A percentile compares a stretch with the other conserved stretches of the same genome.
phyloP scores from a whole-genome alignment of 2,888 invertebrate species.

The Syrista parreyssii region DNA sequence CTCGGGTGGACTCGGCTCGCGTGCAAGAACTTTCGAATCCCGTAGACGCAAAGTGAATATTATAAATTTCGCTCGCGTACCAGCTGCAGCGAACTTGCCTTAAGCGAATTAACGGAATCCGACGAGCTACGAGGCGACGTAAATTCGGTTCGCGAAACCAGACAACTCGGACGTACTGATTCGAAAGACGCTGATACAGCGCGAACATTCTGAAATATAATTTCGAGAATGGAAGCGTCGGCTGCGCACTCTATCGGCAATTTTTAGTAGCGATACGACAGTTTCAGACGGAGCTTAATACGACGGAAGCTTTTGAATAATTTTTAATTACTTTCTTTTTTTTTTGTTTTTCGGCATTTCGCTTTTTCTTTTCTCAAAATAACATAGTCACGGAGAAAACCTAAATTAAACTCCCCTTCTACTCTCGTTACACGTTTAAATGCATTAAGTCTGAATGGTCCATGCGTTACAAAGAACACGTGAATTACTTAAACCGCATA shows the following conservation, averaged over 20 bases:
- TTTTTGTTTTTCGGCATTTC: background rate
- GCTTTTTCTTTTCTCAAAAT: background rate
- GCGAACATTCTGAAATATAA: background rate
- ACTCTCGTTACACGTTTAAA: background rate
- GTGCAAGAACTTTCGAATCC: conserved; percentile 31
- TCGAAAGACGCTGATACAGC: background rate
- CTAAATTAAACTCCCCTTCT: background rate
- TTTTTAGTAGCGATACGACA: background rate
- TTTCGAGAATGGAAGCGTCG: background rate
- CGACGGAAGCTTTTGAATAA: background rate
- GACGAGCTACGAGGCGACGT: conserved; percentile 5
- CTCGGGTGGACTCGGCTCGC: conserved; percentile 17
- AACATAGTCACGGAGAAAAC: background rate
- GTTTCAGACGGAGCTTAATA: background rate
- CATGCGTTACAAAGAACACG: background rate
- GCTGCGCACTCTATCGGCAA: background rate
- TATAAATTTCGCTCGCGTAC: conserved; percentile 43
- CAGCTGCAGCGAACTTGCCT: conserved; percentile 44
- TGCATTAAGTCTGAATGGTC: background rate
- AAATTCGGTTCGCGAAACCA: background rate
- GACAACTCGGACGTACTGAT: background rate
- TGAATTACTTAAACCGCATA: background rate
- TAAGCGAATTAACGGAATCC: conserved; percentile 45
- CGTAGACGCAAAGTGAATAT: conserved; percentile 22
- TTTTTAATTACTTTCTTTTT: background rate